These are phyloP conservation scores for Frankliniella intonsa DNA, from an alignment of 2,888 invertebrate genomes.

Conservation along the genomic window DNA sequence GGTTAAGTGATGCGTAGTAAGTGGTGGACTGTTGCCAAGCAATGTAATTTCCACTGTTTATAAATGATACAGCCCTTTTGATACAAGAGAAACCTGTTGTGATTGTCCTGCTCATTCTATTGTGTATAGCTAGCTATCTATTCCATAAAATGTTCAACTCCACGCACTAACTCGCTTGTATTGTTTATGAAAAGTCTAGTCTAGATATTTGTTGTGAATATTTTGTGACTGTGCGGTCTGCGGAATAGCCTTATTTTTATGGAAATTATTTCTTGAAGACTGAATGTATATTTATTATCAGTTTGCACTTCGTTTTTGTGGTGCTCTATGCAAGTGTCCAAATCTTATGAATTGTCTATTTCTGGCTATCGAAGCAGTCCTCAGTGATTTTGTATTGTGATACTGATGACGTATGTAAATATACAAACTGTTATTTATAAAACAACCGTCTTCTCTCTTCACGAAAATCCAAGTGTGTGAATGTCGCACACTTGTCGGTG, in stretches of 20 bases:
- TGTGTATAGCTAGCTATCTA: neutral
- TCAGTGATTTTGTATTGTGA: conserved; percentile 19
- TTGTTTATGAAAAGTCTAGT: conserved; percentile 19
- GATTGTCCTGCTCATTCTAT: neutral
- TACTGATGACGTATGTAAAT: conserved; percentile 3
- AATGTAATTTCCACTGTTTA: neutral
- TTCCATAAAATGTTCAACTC: neutral
- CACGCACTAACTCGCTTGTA: conserved; percentile 14
- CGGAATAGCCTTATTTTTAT: conserved; percentile 15
- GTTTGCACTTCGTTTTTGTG: neutral
- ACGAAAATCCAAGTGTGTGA: neutral
- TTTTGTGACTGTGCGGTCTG: conserved; percentile 16
- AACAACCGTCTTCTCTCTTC: neutral
- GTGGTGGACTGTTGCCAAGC: neutral
- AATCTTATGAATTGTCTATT: neutral
- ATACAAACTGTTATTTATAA: conserved; percentile 17
- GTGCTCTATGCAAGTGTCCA: neutral
- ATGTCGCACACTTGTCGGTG: neutral
- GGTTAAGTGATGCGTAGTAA: neutral
- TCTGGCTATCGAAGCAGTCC: conserved; percentile 11
- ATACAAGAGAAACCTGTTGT: neutral
- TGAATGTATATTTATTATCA: conserved; percentile 19
- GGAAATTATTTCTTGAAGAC: neutral
- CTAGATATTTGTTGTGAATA: neutral
- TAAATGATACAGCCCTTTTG: neutral